These are phyloP conservation scores for Crambe crambe DNA, from an alignment of 37 sponge, comb jelly and placozoan genomes.

Conservation along the genomic window DNA sequence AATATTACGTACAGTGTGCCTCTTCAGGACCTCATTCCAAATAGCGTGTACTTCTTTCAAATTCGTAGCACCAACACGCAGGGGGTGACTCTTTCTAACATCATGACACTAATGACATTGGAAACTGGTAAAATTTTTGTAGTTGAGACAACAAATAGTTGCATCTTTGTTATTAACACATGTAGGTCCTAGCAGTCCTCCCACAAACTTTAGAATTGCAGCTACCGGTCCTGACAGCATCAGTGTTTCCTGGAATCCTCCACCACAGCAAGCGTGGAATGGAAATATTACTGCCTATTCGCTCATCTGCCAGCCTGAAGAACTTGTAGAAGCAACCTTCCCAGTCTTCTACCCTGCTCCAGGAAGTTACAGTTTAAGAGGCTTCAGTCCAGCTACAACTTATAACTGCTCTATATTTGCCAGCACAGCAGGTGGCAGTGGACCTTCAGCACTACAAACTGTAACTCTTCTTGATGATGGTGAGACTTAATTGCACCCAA, in stretches of 20 bases:
- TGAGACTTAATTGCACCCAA: not conserved
- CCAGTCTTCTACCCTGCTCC: not conserved
- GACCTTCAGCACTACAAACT: constrained; percentile 18
- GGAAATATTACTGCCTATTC: constrained; percentile 18
- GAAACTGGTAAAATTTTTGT: constrained; percentile 9
- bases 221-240: not conserved
- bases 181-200: constrained; percentile 31
- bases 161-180: too few relatives aligned
- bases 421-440: constrained; percentile 13
- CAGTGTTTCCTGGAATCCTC: constrained; percentile 14
- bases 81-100: not conserved
- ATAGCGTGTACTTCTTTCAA: constrained; percentile 30
- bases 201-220: not conserved
- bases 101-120: constrained; percentile 1
- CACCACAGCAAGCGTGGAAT: constrained; percentile 11
- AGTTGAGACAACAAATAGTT: too few relatives aligned
- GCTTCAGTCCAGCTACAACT: constrained; percentile 6
- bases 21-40: constrained; percentile 1
- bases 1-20: not conserved
- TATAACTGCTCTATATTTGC: constrained; percentile 21
- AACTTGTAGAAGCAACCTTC: not conserved
- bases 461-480: constrained; percentile 13
- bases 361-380: constrained; percentile 3
- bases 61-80: not conserved
- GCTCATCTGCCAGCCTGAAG: constrained; percentile 8